These are phyloP conservation scores for Metopolophium dirhodum DNA, from an alignment of 1,140 invertebrate genomes.

Conservation along the genomic window DNA sequence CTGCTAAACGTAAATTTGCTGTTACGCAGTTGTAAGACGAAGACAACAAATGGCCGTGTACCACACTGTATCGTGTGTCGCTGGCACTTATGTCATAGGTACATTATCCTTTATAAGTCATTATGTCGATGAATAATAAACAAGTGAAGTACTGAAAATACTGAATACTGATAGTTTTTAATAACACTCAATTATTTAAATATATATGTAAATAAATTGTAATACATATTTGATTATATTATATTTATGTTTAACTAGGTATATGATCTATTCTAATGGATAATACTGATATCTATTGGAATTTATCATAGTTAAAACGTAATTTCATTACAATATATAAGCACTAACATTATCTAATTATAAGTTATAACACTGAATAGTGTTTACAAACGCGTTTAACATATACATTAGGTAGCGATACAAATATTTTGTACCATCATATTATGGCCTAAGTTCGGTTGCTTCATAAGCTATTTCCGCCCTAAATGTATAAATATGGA, in stretches of 20 bases:
- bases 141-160: too few species aligned
- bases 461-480: not conserved
- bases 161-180: too few species aligned
- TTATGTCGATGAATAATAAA: not conserved
- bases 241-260: not conserved
- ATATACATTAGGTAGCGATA: not conserved
- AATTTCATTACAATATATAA: not conserved
- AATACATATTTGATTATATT: not conserved
- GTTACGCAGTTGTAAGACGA: too few species aligned
- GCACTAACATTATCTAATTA: not conserved
- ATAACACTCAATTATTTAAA: not conserved
- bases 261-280: not conserved
- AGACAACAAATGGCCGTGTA: too few species aligned
- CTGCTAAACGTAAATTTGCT: too few species aligned
- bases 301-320: not conserved
- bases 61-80: too few species aligned
- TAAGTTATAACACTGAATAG: not conserved
- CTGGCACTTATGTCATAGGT: too few species aligned
- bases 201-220: not conserved
- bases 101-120: not conserved
- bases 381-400: not conserved
- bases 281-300: not conserved
- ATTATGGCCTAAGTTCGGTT: not conserved
- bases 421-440: not conserved
- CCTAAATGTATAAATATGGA: not conserved